Percentiles rank a stretch among this genome's conserved stretches.
phyloP scores from a whole-genome alignment of 1,140 invertebrate species.

The Platyscapa corneri region DNA sequence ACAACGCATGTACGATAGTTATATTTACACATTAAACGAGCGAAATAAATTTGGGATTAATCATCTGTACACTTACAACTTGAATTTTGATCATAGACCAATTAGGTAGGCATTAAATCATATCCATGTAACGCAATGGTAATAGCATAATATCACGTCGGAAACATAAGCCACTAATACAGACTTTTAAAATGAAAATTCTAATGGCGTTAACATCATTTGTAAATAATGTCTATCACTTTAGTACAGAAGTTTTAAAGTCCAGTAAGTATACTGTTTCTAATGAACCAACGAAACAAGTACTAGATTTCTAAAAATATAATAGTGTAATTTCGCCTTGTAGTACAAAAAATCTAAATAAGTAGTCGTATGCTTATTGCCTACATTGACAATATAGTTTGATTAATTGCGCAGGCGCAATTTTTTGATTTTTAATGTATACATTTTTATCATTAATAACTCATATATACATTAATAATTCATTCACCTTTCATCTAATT shows the following conservation, averaged over 20 bases:
- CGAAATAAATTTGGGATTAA: neutral
- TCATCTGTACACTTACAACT: neutral
- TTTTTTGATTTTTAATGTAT: slow-evolving; percentile 50
- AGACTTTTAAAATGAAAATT: slow-evolving; percentile 8
- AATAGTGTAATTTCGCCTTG: slow-evolving; percentile 60
- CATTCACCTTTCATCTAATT: slow-evolving; percentile 24
- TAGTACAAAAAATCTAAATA: slow-evolving; percentile 62
- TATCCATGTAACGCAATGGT: neutral
- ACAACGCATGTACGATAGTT: slow-evolving; percentile 31
- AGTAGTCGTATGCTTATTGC: slow-evolving; percentile 64
- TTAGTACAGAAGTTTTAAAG: neutral
- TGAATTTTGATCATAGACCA: slow-evolving; percentile 35
- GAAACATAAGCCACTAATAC: neutral
- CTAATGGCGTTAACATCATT: neutral
- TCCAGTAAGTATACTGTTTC: neutral
- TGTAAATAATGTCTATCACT: slow-evolving; percentile 20
- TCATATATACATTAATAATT: slow-evolving; percentile 8
- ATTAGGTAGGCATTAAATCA: slow-evolving; percentile 31
- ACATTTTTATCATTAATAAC: slow-evolving; percentile 1
- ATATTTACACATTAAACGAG: neutral
- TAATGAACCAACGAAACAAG: neutral
- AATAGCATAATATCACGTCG: neutral
- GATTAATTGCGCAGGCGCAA: slow-evolving; percentile 65
- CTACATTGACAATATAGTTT: slow-evolving; percentile 63
- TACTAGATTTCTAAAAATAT: slow-evolving; percentile 42